A percentile compares a stretch with the other conserved stretches of the same genome.
These are phyloP conservation scores for Puntigrus tetrazona DNA, from an alignment of 2,113 vertebrate species.

Conservation along the genomic window DNA sequence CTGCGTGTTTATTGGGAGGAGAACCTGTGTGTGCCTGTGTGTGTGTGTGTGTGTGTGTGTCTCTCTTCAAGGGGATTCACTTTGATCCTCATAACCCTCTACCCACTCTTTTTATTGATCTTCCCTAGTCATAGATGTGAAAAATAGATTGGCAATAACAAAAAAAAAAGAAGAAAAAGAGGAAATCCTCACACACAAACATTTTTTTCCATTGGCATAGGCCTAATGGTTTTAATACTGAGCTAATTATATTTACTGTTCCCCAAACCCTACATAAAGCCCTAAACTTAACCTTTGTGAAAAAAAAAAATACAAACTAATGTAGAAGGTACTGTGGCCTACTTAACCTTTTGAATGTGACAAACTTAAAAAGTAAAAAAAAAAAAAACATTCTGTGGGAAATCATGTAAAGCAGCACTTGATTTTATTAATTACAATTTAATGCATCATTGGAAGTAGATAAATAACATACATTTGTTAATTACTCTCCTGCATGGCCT, in stretches of 20 bases:
- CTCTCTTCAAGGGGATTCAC: conserved; percentile 54
- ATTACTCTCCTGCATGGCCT: not conserved
- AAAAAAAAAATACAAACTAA: not conserved
- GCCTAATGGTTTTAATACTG: not conserved
- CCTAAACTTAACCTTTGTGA: not conserved
- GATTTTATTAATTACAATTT: not conserved
- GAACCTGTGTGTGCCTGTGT: conserved; percentile 38
- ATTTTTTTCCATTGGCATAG: not conserved
- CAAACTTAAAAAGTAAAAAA: not conserved
- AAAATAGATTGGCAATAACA: conserved; percentile 48
- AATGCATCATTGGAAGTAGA: not conserved
- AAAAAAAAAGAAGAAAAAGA: not conserved
- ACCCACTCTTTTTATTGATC: conserved; percentile 60
- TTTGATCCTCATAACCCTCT: conserved; percentile 61
- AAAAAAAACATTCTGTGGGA: not conserved
- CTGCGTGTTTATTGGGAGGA: conserved; percentile 49
- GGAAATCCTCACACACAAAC: not conserved
- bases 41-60: conserved; percentile 42
- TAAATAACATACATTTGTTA: not conserved
- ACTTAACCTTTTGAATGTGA: not conserved
- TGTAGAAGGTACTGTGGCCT: not conserved
- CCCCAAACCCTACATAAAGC: not conserved
- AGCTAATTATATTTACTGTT: not conserved
- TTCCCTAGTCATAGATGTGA: conserved; percentile 45
- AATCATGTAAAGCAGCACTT: not conserved